Base-by-base conservation (phyloP, 2,888 invertebrate genomes). In the Nephrotoma appendiculata region DNA sequence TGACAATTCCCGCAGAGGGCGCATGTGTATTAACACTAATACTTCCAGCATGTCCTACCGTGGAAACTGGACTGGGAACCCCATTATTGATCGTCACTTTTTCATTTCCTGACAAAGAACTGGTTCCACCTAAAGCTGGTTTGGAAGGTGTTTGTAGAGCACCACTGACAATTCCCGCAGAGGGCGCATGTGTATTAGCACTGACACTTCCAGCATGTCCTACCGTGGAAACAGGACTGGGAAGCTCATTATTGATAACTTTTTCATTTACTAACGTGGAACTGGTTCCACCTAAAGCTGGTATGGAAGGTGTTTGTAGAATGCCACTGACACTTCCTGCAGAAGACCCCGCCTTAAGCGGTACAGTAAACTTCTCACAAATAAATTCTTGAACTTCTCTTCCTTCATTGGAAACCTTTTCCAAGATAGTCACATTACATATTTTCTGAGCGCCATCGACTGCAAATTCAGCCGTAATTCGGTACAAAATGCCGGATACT, bases 391-490 rank as follows among this genome's bases (percentile, higher is more conserved):
- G 48, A 52, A 52, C 48, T 15, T n/a, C 48, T n/a, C 48, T 52
- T 3, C n/a, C 48, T 52, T 52, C 12, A n/a, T 52, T n/a, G 48
- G 48, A 52, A 52, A 52, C n/a, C n/a, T 52, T 52, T 1, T 52
- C 48, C 48, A 3, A 52, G n/a, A 52, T 52, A n/a, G 11, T 52
- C 4, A 52, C 48, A 12, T 52, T 52, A 88, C 91, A 91, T 83
- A 90, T 89, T 83, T 89, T 89, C 0, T 86, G 86, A 5, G 86
- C 86, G 1, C 92, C 91, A 3, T 94, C 93, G 83, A 92, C 92
- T 11, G 93, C 94, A 9, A 95, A 90, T 88, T 93, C 92, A 86
- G 94, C 93, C 88, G 93, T 92, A 84, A 96, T 93, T 89, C 92
- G 93, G 42, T 93, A 94, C 86, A 93, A 89, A 44, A 90, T 89